Conservation (phyloP, 2,888 invertebrate species). For the Acanthopleura granulata region DNA sequence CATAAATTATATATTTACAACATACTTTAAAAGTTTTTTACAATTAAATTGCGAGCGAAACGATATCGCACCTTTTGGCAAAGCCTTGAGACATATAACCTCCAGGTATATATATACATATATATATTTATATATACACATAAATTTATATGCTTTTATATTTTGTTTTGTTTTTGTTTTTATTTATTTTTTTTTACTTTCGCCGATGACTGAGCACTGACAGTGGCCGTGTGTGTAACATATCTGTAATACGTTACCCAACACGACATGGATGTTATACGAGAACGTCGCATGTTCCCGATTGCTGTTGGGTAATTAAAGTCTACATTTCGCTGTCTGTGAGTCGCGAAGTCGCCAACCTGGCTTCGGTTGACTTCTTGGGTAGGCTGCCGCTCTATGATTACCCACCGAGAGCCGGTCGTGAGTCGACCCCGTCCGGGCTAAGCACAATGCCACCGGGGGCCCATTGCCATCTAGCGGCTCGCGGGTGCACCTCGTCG, state of each 20-base stretch:
- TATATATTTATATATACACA: too few species aligned
- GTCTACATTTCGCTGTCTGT: background rate
- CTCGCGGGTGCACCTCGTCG: background rate
- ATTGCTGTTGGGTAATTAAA: constrained; percentile 1
- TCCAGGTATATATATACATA: background rate
- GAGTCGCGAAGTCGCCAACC: constrained; percentile 10
- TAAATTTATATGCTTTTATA: too few species aligned
- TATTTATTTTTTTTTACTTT: too few species aligned
- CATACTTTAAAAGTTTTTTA: background rate
- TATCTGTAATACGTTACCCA: too few species aligned
- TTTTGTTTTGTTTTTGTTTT: too few species aligned
- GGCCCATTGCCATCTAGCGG: background rate
- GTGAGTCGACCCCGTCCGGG: background rate
- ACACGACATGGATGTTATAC: too few species aligned
- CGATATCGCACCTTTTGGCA: background rate
- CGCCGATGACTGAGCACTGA: too few species aligned
- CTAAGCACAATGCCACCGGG: background rate
- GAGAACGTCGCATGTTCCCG: too few species aligned
- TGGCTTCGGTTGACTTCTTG: background rate
- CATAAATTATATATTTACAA: constrained; percentile 10
- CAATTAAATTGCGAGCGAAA: too few species aligned
- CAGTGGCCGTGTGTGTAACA: too few species aligned
- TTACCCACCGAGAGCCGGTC: background rate
- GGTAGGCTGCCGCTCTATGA: background rate
- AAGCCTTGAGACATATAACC: constrained; percentile 4